phyloP scores from a whole-genome alignment of 1,140 invertebrate species.

The Akabosia matsudoensis region DNA sequence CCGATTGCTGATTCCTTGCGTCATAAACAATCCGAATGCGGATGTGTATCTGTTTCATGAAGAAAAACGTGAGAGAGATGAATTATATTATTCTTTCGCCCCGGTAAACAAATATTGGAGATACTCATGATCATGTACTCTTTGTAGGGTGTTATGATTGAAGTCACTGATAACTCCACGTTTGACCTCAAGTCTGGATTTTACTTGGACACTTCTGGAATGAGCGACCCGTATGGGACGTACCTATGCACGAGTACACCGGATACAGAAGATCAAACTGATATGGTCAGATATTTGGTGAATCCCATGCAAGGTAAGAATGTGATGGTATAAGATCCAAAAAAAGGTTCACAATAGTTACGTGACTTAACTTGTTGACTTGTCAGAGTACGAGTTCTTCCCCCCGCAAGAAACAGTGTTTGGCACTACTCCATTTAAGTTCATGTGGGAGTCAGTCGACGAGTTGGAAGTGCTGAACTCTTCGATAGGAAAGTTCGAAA shows the following conservation, averaged over 20 bases:
- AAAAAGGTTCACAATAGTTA: no score
- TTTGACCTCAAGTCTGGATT: constrained; percentile 34
- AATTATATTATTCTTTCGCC: background rate
- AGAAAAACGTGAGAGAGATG: background rate
- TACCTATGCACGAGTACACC: constrained; percentile 33
- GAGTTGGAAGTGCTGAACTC: constrained; percentile 24
- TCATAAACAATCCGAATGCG: constrained; percentile 31
- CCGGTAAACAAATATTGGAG: constrained; percentile 2
- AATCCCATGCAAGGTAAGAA: background rate
- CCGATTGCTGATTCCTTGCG: constrained; percentile 23
- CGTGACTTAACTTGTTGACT: background rate
- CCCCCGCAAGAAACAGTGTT: constrained; percentile 22
- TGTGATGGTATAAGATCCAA: no score
- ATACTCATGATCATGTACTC: background rate
- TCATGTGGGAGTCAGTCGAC: constrained; percentile 33
- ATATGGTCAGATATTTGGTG: constrained; percentile 26
- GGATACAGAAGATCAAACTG: constrained; percentile 31
- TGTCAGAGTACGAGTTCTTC: constrained; percentile 22
- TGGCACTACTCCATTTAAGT: constrained; percentile 33
- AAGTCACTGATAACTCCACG: constrained; percentile 24
- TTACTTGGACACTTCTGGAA: background rate
- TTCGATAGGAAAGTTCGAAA: constrained; percentile 22
- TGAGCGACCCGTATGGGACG: constrained; percentile 26
- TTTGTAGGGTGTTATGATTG: constrained; percentile 16
- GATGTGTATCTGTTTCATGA: constrained; percentile 30